Conservation (phyloP, 2,797 vertebrate species). For the Prunella strophiata region DNA sequence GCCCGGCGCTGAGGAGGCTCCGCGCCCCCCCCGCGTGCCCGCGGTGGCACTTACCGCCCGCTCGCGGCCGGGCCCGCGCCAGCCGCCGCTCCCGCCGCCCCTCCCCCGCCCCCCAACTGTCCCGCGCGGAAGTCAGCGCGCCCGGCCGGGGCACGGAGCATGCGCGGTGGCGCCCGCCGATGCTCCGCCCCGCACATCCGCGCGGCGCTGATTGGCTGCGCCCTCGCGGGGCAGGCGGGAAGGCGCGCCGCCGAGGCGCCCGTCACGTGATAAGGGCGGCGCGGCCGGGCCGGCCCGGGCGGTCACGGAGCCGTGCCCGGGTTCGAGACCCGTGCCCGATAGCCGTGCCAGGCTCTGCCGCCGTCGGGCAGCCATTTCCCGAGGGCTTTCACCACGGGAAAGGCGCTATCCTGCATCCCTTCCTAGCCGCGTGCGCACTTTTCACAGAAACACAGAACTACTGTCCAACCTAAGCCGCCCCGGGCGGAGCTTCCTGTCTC, state of each 20-base stretch:
- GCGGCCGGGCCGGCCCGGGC: fast-evolving
- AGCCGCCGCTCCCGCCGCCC: fast-evolving
- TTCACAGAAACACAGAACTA: too few species aligned
- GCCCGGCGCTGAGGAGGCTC: background rate
- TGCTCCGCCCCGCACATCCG: too few species aligned
- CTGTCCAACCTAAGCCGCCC: background rate
- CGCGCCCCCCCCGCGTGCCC: fast-evolving
- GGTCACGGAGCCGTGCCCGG: fast-evolving
- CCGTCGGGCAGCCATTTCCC: fast-evolving
- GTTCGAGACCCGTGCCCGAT: fast-evolving
- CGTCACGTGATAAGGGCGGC: background rate
- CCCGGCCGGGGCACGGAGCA: background rate
- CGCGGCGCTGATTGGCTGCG: background rate
- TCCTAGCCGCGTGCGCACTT: fast-evolving
- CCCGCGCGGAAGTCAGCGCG: background rate
- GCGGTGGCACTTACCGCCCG: background rate
- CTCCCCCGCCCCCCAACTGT: background rate
- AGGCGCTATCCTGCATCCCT: too few species aligned
- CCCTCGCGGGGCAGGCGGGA: fast-evolving
- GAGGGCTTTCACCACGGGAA: fast-evolving
- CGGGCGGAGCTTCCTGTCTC: background rate
- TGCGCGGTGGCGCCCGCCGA: fast-evolving
- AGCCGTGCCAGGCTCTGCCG: fast-evolving
- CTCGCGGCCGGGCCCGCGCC: background rate
- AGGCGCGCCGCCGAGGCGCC: fast-evolving